Evolutionary conservation across 2,113 vertebrate genomes (phyloP), one percentile per base, ranked within the genome.

Genomic region (Crotophaga sulcirostris): DNA sequence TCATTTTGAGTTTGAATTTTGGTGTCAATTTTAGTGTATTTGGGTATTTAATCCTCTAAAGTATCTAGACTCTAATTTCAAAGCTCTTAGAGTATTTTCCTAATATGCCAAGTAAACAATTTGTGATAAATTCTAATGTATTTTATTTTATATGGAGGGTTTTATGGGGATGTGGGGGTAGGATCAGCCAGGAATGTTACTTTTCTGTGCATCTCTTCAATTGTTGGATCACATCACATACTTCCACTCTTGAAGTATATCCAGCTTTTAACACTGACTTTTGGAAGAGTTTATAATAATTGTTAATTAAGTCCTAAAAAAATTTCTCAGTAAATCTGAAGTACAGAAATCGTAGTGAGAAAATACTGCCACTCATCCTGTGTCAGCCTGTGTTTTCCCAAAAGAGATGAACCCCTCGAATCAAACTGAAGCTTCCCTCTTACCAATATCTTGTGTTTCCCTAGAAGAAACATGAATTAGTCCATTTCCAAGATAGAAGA

Each of bases 141-240:
- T 45, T 72, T 54, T 15, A 14, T 20, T 83, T 89, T 56, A 7
- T 72, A n/a, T 76, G 62, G 36, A 70, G 7, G 6, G 8, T 54
- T 56, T 52, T 55, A 40, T 38, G 13, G 26, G 16, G 3, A 25
- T 29, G 21, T 44, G 7, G 13, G 13, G 10, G 11, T n/a, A 58
- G 23, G 8, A 58, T 74, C 16, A 82, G 4, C 9, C 14, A 52
- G 45, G 4, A 80, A 34, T 0, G 0, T 24, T 64, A 3, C 13
- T 36, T 33, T n/a, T 47, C 1, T 2, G 4, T 12, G 2, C 25
- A 34, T 51, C 44, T 82, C 28, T 36, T 44, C 25, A 89, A 23
- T 38, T 67, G 3, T 5, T 66, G 42, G 5, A 54, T 69, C 18
- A 11, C 10, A 23, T 42, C 19, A 28, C 14, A 8, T 52, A 9